phyloP scores from a whole-genome alignment of 2,113 vertebrate genomes.

The Megalops atlanticus region DNA sequence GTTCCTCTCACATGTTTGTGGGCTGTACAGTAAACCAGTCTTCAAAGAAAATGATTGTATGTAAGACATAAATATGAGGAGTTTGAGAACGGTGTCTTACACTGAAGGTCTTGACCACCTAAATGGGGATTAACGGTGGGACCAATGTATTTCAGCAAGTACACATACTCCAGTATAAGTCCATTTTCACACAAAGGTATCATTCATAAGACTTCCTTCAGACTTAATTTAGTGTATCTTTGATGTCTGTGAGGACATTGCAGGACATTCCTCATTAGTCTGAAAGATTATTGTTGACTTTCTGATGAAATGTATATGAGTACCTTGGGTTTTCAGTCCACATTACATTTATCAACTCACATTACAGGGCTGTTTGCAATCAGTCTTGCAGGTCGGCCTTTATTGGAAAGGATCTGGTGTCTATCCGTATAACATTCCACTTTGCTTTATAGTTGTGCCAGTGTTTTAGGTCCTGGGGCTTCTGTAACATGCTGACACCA shows the following conservation, averaged over 20 bases:
- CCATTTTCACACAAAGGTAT: not conserved
- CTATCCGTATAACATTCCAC: conserved; percentile 50
- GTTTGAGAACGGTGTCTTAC: too few species aligned
- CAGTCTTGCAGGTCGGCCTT: conserved; percentile 27
- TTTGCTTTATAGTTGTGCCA: conserved; percentile 58
- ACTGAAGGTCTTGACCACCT: not conserved
- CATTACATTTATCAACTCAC: not conserved
- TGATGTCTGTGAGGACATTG: not conserved
- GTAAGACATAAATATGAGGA: not conserved
- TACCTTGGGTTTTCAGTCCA: not conserved
- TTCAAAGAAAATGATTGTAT: not conserved
- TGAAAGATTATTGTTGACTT: not conserved
- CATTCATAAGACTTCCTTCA: too few species aligned
- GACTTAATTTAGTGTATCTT: not conserved
- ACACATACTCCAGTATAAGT: not conserved
- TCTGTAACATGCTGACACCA: conserved; percentile 66
- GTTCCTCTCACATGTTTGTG: too few species aligned
- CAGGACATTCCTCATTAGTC: not conserved
- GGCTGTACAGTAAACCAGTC: not conserved
- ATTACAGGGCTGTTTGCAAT: conserved; percentile 6
- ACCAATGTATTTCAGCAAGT: not conserved
- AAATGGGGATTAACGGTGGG: not conserved
- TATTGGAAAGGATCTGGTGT: conserved; percentile 46
- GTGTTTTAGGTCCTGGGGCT: conserved; percentile 58
- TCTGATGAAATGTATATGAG: not conserved